Evolutionary conservation across 2,888 invertebrate genomes (phyloP).

Genomic region (Apotomis turbidana): DNA sequence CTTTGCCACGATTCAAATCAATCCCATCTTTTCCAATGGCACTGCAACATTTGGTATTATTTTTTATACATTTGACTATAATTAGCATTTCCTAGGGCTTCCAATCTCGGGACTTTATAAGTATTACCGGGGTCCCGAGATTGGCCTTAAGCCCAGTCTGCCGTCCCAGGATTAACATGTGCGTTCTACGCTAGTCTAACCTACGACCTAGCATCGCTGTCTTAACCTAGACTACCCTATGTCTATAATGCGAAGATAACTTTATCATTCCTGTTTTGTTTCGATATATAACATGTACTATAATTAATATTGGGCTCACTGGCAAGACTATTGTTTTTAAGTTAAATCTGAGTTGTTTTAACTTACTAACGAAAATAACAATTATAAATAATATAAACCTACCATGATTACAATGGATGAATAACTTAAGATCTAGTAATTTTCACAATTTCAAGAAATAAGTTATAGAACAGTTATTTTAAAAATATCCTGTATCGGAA

Average conservation of each 20-base stretch:
- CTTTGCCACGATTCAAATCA: too few relatives aligned
- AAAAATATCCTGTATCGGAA: too few relatives aligned
- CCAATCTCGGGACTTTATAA: too few relatives aligned
- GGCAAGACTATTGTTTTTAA: conserved; percentile 12
- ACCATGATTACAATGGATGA: too few relatives aligned
- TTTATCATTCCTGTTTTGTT: conserved; percentile 37
- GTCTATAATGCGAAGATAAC: conserved; percentile 31
- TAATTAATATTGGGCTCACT: conserved; percentile 28
- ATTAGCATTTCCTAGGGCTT: not conserved
- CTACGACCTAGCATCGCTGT: conserved; percentile 38
- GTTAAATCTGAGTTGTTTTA: too few relatives aligned
- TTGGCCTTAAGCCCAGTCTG: conserved; percentile 18
- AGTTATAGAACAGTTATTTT: too few relatives aligned
- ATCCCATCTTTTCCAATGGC: too few relatives aligned
- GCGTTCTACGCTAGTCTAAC: conserved; percentile 60
- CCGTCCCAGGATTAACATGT: conserved; percentile 46
- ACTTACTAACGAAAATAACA: too few relatives aligned
- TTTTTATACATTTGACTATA: not conserved
- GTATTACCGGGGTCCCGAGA: too few relatives aligned
- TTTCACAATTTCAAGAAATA: too few relatives aligned
- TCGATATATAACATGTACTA: conserved; percentile 37
- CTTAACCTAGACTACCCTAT: conserved; percentile 27
- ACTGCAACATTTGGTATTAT: not conserved
- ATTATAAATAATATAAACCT: too few relatives aligned
- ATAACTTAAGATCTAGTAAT: too few relatives aligned